phyloP scores from a whole-genome alignment of 2,888 invertebrate genomes.

The Tortricodes alternella region DNA sequence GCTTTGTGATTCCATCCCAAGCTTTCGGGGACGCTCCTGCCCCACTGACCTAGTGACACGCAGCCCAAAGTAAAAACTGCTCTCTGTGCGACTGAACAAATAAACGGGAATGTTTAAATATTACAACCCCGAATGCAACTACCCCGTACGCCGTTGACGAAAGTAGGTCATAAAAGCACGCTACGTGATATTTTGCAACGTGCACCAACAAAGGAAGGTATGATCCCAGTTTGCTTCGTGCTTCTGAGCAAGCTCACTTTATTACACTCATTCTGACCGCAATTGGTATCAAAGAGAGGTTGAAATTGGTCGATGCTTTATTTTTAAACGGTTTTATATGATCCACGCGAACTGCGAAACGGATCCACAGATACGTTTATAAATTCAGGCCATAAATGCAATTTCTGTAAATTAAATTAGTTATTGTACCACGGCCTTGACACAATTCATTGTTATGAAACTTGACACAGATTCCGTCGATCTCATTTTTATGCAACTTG shows the following conservation, averaged over 20 bases:
- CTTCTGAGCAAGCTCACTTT: neutral
- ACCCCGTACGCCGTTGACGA: constrained; percentile 27
- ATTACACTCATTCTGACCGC: too few relatives aligned
- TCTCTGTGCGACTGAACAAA: constrained; percentile 57
- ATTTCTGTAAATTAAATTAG: neutral
- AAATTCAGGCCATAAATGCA: neutral
- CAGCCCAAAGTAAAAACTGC: constrained; percentile 56
- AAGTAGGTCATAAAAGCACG: constrained; percentile 2
- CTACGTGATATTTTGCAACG: constrained; percentile 13
- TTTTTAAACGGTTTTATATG: too few relatives aligned
- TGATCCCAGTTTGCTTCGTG: neutral
- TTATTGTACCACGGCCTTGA: constrained; percentile 18
- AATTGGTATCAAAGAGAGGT: too few relatives aligned
- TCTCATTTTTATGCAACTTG: constrained; percentile 18
- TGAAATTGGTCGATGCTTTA: too few relatives aligned
- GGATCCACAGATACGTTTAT: too few relatives aligned
- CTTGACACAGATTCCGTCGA: constrained; percentile 15
- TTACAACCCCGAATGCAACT: constrained; percentile 43
- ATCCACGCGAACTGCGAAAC: too few relatives aligned
- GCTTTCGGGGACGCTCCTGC: constrained; percentile 47
- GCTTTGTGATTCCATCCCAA: constrained; percentile 56
- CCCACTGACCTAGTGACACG: constrained; percentile 73
- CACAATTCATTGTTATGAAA: constrained; percentile 13
- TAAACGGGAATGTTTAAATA: constrained; percentile 61
- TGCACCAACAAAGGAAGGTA: neutral